phyloP scores from a whole-genome alignment of 2,797 vertebrate species.

The Chaetophractus vellerosus region DNA sequence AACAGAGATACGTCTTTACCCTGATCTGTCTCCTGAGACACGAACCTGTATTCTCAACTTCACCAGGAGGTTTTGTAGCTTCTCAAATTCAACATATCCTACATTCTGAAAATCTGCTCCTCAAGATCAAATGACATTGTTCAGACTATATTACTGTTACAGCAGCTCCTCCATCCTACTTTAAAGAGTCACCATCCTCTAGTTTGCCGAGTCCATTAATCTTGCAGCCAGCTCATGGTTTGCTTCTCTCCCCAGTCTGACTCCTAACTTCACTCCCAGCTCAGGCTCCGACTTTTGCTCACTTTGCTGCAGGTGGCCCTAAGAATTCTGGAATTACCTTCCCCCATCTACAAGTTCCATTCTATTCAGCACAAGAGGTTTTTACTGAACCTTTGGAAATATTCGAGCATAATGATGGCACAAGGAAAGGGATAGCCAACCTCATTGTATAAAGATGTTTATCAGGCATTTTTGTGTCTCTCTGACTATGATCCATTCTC shows the following conservation, averaged over 20 bases:
- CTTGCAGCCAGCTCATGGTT: background rate
- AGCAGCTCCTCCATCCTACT: background rate
- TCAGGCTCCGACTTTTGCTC: background rate
- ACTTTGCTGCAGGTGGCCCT: background rate
- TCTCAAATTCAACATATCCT: background rate
- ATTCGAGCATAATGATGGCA: background rate
- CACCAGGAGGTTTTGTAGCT: background rate
- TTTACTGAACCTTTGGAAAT: background rate
- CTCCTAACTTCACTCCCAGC: background rate
- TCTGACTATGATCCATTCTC: background rate
- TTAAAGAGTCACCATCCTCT: background rate
- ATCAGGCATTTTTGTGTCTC: background rate
- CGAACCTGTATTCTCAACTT: background rate
- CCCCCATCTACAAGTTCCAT: background rate
- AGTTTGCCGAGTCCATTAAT: background rate
- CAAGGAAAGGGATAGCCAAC: background rate
- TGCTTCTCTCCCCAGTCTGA: background rate
- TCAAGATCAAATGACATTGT: background rate
- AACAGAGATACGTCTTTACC: background rate
- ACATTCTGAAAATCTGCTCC: background rate
- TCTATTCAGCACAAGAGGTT: background rate
- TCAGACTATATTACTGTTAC: background rate
- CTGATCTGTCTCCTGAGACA: background rate
- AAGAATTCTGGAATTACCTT: background rate
- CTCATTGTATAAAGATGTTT: background rate